Evolutionary conservation across 1,140 invertebrate genomes (phyloP), one percentile per base, ranked within the genome.

Genomic region (Bombus waltoni): DNA sequence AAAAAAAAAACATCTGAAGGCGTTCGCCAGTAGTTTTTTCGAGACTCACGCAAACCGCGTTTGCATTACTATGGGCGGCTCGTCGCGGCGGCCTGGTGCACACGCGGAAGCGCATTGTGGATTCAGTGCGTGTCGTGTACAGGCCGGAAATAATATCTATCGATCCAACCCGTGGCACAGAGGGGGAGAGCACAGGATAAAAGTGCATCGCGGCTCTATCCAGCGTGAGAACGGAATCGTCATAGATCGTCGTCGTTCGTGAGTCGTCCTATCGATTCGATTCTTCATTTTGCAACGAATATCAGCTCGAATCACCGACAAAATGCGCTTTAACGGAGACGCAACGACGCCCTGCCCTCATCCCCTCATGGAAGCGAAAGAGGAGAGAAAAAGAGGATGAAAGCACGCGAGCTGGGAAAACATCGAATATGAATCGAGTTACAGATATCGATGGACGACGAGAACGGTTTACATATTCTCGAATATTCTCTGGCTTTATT

Each of bases 61-160:
- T 79, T 83, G 88, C 88, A 92, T 93, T 92, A 92, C 86, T 92
- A 90, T 92, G 92, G 78, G 66, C 57, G 70, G 2, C 87, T 85
- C 79, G 74, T 89, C 71, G 40, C 68, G 42, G 71, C 88, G 86
- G 74, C 71, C 44, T 22, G 28, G 13, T n/a, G 82, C 72, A 85
- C 81, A 90, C 85, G 86, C 88, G 89, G 90, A 93, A 92, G 87
- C 88, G 87, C 90, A 93, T 93, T 91, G 89, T 83, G 83, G 88
- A 92, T 93, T 90, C 92, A 71, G 72, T 71, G 88, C 88, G 86
- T 91, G 89, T 85, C 87, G 84, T 79, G 88, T 85, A 86, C 85
- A 86, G 86, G 75, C 89, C 87, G 88, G 91, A 93, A 93, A 93
- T 93, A 90, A 92, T 92, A 92, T 91, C 89, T 90, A 90, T 90